A percentile compares a stretch with the other conserved stretches of the same genome.
Conservation (phyloP, 2,113 vertebrate species). For the Ginglymostoma cirratum region DNA sequence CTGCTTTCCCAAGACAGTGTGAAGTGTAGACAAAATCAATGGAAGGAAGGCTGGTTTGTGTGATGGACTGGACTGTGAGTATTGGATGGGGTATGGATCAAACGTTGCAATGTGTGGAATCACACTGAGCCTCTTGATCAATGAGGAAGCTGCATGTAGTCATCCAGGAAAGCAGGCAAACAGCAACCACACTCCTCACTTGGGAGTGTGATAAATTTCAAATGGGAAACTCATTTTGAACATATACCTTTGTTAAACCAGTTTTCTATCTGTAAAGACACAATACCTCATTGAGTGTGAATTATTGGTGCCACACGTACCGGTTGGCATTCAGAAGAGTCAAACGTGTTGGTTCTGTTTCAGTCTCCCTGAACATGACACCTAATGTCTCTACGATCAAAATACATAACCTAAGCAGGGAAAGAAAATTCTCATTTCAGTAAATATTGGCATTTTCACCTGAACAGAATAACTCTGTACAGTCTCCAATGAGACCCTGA, state of each 20-base stretch:
- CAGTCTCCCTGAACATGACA: constrained; percentile 68
- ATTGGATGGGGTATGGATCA: too few relatives aligned
- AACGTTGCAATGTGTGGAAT: too few relatives aligned
- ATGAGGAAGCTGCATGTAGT: background rate
- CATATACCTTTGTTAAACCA: too few relatives aligned
- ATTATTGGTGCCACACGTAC: background rate
- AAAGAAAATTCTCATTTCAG: constrained; percentile 18
- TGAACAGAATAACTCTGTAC: background rate
- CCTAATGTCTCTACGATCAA: constrained; percentile 60
- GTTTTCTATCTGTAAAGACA: background rate
- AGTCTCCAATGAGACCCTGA: background rate
- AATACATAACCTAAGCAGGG: constrained; percentile 56
- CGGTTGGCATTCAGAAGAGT: constrained; percentile 53
- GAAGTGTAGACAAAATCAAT: too few relatives aligned
- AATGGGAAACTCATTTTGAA: background rate
- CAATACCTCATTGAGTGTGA: background rate
- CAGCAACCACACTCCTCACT: background rate
- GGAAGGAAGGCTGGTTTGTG: too few relatives aligned
- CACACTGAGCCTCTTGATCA: too few relatives aligned
- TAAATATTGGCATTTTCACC: background rate
- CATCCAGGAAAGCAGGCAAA: background rate
- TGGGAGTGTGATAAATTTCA: background rate
- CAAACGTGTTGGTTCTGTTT: constrained; percentile 55
- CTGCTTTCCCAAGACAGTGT: too few relatives aligned
- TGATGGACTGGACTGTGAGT: too few relatives aligned